A percentile compares a stretch with the other conserved stretches of the same genome.
Evolutionary conservation across 2,888 invertebrate species (phyloP).

Genomic region (Timandra comae): DNA sequence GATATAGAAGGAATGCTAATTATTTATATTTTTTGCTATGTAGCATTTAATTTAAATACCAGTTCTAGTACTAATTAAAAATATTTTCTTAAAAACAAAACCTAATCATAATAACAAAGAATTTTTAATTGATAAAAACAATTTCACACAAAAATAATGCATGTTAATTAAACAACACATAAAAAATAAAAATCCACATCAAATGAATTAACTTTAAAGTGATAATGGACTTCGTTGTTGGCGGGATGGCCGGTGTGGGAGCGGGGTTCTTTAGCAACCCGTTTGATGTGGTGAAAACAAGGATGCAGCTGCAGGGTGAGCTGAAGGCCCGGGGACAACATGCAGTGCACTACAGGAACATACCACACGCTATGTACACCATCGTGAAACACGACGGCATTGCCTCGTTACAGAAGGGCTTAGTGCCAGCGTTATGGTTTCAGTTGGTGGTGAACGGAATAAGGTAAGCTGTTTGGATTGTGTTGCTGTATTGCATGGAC

Average conservation of each 20-base stretch:
- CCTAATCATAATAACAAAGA: too few species aligned
- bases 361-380: conserved; percentile 86
- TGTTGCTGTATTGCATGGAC: too few species aligned
- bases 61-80: too few species aligned
- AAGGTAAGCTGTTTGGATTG: conserved; percentile 48
- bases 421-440: conserved; percentile 89
- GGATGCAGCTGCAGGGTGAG: conserved; percentile 92
- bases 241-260: conserved; percentile 84
- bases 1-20: too few species aligned
- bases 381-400: conserved; percentile 87
- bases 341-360: conserved; percentile 81
- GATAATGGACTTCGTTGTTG: conserved; percentile 84
- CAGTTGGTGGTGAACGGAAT: conserved; percentile 81
- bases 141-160: too few species aligned
- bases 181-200: neutral
- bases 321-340: conserved; percentile 80
- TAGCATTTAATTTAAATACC: too few species aligned
- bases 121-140: too few species aligned
- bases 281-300: conserved; percentile 91
- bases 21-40: too few species aligned
- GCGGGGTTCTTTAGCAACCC: conserved; percentile 93
- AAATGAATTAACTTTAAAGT: too few species aligned
- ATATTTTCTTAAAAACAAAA: too few species aligned
- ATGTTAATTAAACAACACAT: too few species aligned
- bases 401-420: conserved; percentile 84